Percentiles rank a stretch among this genome's conserved stretches.
phyloP scores from a whole-genome alignment of 2,888 invertebrate species.

The Microctonus brassicae region DNA sequence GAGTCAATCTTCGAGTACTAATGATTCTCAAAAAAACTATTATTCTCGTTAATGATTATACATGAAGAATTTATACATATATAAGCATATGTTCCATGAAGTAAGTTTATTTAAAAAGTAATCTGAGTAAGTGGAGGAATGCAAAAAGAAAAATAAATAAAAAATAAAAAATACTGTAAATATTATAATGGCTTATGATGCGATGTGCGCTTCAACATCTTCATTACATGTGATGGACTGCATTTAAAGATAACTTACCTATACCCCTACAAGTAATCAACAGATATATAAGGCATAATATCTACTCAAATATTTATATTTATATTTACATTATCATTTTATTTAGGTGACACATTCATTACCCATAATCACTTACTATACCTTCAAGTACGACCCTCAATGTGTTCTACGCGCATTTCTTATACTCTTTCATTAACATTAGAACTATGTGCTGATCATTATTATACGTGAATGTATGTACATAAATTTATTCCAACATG shows the following conservation, averaged over 20 bases:
- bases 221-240: too few relatives aligned
- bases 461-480: neutral
- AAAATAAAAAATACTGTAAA: neutral
- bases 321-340: too few relatives aligned
- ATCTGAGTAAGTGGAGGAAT: too few relatives aligned
- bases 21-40: neutral
- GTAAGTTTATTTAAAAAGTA: too few relatives aligned
- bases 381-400: conserved; percentile 47
- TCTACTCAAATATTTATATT: too few relatives aligned
- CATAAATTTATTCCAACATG: too few relatives aligned
- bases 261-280: too few relatives aligned
- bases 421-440: conserved; percentile 35
- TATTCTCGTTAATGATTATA: neutral
- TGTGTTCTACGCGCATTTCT: conserved; percentile 48
- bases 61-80: neutral
- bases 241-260: too few relatives aligned
- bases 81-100: neutral
- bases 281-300: too few relatives aligned
- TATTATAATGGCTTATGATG: too few relatives aligned
- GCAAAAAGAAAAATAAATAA: neutral
- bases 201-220: too few relatives aligned
- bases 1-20: conserved; percentile 15
- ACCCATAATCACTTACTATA: conserved; percentile 51
- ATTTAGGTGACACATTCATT: conserved; percentile 54
- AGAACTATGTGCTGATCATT: too few relatives aligned